Percentiles rank a stretch among this genome's conserved stretches.
Evolutionary conservation across 2,888 invertebrate species (phyloP).

Genomic region (Melanostoma mellinum): DNA sequence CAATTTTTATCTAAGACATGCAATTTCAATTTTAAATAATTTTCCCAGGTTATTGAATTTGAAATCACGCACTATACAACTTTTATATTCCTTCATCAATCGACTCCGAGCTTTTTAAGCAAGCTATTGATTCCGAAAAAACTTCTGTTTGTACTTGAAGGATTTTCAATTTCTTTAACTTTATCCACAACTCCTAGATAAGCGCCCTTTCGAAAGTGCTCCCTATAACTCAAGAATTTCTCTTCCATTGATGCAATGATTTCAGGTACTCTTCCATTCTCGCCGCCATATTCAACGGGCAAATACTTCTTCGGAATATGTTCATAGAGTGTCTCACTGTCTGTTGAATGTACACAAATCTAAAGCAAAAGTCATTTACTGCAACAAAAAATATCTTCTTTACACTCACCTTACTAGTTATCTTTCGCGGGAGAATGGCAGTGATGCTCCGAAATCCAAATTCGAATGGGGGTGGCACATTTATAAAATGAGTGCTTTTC

Average conservation of each 20-base stretch:
- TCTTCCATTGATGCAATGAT: conserved; percentile 41
- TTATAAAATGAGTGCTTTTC: conserved; percentile 85
- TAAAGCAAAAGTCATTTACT: conserved; percentile 75
- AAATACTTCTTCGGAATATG: conserved; percentile 84
- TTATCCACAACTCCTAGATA: conserved; percentile 78
- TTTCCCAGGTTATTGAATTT: not conserved
- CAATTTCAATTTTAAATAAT: too few species aligned
- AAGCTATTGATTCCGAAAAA: conserved; percentile 80
- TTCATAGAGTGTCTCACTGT: conserved; percentile 84
- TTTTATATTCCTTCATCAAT: conserved; percentile 73
- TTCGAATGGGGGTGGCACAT: conserved; percentile 85
- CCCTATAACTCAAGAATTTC: conserved; percentile 48
- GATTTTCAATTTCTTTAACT: conserved; percentile 74
- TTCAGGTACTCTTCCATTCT: conserved; percentile 81
- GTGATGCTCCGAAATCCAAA: conserved; percentile 84
- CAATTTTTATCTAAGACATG: too few species aligned
- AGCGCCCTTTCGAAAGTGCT: conserved; percentile 78
- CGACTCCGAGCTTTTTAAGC: conserved; percentile 79
- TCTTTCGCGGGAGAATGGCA: conserved; percentile 85
- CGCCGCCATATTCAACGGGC: conserved; percentile 87
- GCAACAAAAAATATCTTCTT: not conserved
- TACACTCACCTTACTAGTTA: conserved; percentile 84
- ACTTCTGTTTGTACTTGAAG: conserved; percentile 72
- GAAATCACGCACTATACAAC: not conserved
- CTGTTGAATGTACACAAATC: conserved; percentile 84